Evolutionary conservation across 1,140 invertebrate species (phyloP).

Genomic region (Eueides isabella): DNA sequence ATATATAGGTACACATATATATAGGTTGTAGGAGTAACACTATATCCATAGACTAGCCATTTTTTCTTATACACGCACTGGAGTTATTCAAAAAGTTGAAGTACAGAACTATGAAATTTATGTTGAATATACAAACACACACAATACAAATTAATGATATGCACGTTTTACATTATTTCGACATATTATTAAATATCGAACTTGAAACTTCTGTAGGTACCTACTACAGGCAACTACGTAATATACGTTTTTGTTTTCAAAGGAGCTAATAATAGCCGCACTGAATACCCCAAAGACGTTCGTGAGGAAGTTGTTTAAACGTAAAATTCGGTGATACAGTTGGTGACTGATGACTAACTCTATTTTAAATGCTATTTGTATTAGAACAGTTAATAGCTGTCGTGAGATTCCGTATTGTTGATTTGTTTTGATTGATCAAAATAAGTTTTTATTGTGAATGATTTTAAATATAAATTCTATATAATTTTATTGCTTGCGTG

Average conservation of each 20-base stretch:
- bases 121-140: too few species aligned
- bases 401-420: background rate
- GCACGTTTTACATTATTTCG: too few species aligned
- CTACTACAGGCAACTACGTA: background rate
- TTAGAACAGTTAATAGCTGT: constrained; percentile 8
- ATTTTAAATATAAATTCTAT: too few species aligned
- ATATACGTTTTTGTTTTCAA: background rate
- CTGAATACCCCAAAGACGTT: constrained; percentile 4
- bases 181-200: background rate
- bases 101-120: too few species aligned
- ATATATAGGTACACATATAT: constrained; percentile 28
- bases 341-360: constrained; percentile 7
- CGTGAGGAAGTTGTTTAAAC: constrained; percentile 11
- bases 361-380: constrained; percentile 12
- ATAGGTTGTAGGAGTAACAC: background rate
- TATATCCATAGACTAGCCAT: background rate
- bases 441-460: background rate
- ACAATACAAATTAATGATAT: too few species aligned
- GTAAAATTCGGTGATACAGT: constrained; percentile 7
- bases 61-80: background rate
- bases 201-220: background rate
- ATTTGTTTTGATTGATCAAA: background rate
- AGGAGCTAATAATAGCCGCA: background rate
- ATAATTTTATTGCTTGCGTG: too few species aligned
- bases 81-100: too few species aligned